phyloP scores from a whole-genome alignment of 2,797 vertebrate species.

The Buceros bicornis region DNA sequence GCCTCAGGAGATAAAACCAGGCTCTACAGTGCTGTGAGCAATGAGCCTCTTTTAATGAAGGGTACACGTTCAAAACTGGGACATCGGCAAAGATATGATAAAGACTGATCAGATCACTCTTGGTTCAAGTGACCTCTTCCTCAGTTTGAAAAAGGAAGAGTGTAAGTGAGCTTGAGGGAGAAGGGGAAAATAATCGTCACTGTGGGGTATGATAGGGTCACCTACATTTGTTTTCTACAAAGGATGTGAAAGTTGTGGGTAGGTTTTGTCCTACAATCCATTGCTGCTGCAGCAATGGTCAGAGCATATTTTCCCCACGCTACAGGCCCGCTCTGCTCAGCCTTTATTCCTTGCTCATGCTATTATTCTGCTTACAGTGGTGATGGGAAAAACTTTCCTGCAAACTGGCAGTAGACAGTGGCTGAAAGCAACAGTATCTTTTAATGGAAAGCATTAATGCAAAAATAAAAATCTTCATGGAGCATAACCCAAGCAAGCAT shows the following conservation, averaged over 20 bases:
- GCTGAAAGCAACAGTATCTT: not conserved
- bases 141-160: not conserved
- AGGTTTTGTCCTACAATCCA: not conserved
- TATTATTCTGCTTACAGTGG: not conserved
- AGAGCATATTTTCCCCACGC: not conserved
- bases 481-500: not conserved
- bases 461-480: not conserved
- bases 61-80: rapidly evolving
- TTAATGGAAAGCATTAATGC: not conserved
- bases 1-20: not conserved
- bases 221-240: not conserved
- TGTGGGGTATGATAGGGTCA: not conserved
- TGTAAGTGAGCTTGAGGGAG: not conserved
- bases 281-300: not conserved
- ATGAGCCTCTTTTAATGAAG: rapidly evolving
- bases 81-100: not conserved
- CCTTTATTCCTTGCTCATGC: not conserved
- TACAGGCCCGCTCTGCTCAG: not conserved
- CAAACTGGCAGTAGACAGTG: not conserved
- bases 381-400: not conserved
- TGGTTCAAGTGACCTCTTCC: not conserved
- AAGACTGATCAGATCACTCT: not conserved
- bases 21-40: not conserved
- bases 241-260: not conserved
- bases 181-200: not conserved